These are phyloP conservation scores for Ammospiza caudacuta DNA, from an alignment of 2,113 vertebrate species.

Conservation along the genomic window DNA sequence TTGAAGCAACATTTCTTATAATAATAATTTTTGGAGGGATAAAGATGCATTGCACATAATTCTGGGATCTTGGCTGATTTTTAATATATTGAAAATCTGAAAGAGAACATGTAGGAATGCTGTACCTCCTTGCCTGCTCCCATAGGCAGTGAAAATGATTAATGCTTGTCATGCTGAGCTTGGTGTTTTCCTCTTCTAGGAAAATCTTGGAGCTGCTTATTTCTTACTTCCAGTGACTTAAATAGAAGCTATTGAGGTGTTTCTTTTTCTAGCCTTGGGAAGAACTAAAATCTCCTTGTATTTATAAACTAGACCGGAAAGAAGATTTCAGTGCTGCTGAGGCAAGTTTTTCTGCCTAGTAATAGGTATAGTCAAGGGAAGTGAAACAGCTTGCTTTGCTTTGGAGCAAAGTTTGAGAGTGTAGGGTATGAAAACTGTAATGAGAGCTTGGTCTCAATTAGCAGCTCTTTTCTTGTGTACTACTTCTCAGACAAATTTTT, in stretches of 20 bases:
- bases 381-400: background rate
- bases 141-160: background rate
- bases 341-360: background rate
- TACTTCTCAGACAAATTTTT: background rate
- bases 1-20: background rate
- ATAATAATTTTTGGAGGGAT: background rate
- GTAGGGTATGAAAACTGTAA: background rate
- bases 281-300: background rate
- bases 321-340: background rate
- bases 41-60: background rate
- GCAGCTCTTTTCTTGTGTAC: background rate
- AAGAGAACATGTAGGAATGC: background rate
- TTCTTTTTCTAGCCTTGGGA: background rate
- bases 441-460: background rate
- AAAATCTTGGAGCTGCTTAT: background rate
- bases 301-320: background rate
- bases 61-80: background rate
- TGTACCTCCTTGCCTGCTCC: background rate
- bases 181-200: background rate
- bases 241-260: background rate
- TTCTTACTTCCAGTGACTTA: slow-evolving; percentile 9
- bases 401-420: background rate
- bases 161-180: background rate
- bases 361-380: background rate
- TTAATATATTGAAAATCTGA: background rate